Percentiles rank a stretch among this genome's conserved stretches.
Conservation (phyloP, 2,113 vertebrate species). For the Cervus canadensis region DNA sequence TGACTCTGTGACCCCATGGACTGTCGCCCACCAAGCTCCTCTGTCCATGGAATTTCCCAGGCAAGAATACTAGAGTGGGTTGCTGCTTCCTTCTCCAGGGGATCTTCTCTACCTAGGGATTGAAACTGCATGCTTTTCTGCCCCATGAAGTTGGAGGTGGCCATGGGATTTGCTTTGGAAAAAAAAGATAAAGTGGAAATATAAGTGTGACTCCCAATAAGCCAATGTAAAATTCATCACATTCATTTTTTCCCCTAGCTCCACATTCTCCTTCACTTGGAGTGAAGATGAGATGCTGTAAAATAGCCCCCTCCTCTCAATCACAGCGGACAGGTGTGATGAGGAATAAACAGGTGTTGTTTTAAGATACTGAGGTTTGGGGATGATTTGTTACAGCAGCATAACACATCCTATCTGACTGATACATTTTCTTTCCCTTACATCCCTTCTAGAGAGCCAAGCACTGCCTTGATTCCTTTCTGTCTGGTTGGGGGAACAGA, state of each 20-base stretch:
- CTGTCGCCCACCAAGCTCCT: not conserved
- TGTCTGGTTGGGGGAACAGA: not conserved
- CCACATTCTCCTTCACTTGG: not conserved
- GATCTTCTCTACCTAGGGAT: too few species aligned
- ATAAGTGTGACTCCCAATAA: not conserved
- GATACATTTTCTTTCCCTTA: not conserved
- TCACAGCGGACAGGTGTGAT: not conserved
- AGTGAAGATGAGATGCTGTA: not conserved
- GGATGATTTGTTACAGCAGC: not conserved
- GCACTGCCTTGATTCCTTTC: not conserved
- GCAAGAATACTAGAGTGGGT: not conserved
- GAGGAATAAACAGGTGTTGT: not conserved
- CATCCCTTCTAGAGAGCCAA: not conserved
- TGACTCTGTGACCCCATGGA: not conserved
- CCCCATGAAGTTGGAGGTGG: not conserved
- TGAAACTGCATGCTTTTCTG: not conserved
- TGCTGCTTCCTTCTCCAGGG: not conserved
- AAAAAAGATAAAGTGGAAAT: not conserved
- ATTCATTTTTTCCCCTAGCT: not conserved
- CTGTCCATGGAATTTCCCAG: not conserved
- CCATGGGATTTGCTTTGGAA: not conserved
- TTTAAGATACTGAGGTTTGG: not conserved
- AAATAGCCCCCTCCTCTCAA: fast-evolving
- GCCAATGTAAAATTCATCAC: not conserved
- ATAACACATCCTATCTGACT: not conserved